A percentile compares a stretch with the other conserved stretches of the same genome.
Evolutionary conservation across 2,113 vertebrate genomes (phyloP).

Genomic region (Numida meleagris): DNA sequence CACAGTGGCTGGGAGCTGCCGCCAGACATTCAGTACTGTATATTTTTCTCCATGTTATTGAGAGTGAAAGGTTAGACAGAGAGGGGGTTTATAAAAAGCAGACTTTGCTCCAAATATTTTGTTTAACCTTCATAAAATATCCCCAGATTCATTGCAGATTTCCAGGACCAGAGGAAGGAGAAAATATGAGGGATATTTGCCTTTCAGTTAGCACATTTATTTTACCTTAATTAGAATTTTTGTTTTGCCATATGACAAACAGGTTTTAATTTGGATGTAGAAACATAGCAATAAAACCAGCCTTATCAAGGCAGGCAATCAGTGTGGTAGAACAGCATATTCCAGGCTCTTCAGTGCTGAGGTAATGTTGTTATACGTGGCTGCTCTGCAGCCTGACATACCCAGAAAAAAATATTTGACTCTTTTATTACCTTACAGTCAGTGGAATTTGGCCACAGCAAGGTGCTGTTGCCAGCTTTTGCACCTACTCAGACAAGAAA

Average conservation of each 20-base stretch:
- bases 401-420: not conserved
- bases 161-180: not conserved
- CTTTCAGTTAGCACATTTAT: not conserved
- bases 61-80: conserved; percentile 34
- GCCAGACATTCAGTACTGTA: conserved; percentile 33
- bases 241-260: not conserved
- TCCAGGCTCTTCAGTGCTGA: not conserved
- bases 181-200: not conserved
- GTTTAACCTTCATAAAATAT: conserved; percentile 53
- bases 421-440: not conserved
- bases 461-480: not conserved
- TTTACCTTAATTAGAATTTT: not conserved
- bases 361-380: not conserved
- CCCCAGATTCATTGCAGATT: not conserved
- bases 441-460: not conserved
- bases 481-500: not conserved
- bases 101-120: conserved; percentile 54
- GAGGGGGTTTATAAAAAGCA: conserved; percentile 53
- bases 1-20: conserved; percentile 18
- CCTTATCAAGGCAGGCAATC: not conserved
- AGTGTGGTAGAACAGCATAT: not conserved
- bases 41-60: conserved; percentile 55
- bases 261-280: not conserved
- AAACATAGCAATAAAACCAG: not conserved
- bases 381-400: not conserved